Base-by-base conservation (phyloP, 2,113 vertebrate species). In the Sinocyclocheilus anshuiensis region DNA sequence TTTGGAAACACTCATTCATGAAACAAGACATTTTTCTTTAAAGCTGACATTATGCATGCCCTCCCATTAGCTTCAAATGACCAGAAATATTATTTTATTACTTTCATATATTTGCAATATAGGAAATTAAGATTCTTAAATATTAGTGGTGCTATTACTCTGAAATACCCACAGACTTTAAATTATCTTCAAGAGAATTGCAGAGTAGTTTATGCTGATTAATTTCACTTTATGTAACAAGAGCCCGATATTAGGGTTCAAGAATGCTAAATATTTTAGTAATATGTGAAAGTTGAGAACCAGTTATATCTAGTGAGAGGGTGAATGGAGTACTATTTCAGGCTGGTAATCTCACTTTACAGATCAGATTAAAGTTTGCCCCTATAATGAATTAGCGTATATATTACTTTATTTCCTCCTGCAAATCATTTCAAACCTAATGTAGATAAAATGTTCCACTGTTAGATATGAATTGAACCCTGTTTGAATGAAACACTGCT, bases 401-500 rank as follows among this genome's bases (percentile, higher is more conserved):
- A 81, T 48, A 20, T 67, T 81, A 65, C 59, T 36, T 80, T 80
- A 24, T 80, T 81, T 67, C 39, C 53, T 81, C 39, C 12, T 71
- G 45, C 45, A 22, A 71, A 36, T 53, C 26, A 83, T 83, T 83
- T 83, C 8, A 48, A 63, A 3, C 13, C 42, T 48, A 81, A 18
- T 67, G 39, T 13, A 16, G 77, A 80, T 80, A 63, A 63, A 39
- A 45, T 10, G 12, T 24, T 22, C 3, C n/a, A 18, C 36, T 18
- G n/a, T 81, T 26, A 65, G 15, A 26, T 65, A 11, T 33, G 11
- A 22, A 83, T 22, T 50, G 16, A 33, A 55, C 26, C 4, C 61
- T 71, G 2, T 22, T 71, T 53, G 26, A 83, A 33, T 33, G 5
- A 29, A 82, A 53, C 29, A 24, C 45, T 71, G 20, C 24, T 61